phyloP scores from a whole-genome alignment of 2,888 invertebrate species.

The Biston stratarius region DNA sequence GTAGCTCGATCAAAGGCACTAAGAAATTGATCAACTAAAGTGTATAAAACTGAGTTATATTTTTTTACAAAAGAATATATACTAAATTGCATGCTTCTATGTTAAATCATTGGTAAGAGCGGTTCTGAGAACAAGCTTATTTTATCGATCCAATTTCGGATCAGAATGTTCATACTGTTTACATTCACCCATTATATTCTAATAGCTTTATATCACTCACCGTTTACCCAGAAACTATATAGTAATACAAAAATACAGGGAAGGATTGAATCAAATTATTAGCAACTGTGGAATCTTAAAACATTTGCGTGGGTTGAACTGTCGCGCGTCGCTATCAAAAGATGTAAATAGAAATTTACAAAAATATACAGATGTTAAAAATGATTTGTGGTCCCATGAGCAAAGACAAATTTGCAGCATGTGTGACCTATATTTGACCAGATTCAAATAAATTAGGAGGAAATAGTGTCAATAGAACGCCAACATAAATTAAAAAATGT shows the following conservation, averaged over 20 bases:
- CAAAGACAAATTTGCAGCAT: slow-evolving; percentile 27
- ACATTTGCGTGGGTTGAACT: slow-evolving; percentile 53
- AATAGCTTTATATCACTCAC: slow-evolving; percentile 30
- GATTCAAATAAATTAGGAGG: slow-evolving; percentile 24
- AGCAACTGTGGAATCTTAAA: slow-evolving; percentile 41
- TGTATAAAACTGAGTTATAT: too few species aligned
- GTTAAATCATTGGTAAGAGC: not conserved
- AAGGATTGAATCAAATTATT: slow-evolving; percentile 29
- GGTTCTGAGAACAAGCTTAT: slow-evolving; percentile 27
- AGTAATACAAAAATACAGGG: slow-evolving; percentile 17
- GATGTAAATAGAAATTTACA: slow-evolving; percentile 42
- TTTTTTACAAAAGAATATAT: not conserved
- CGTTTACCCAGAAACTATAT: slow-evolving; percentile 23
- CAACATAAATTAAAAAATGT: slow-evolving; percentile 44
- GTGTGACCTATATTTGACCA: slow-evolving; percentile 33
- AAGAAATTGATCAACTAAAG: too few species aligned
- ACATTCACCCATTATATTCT: slow-evolving; percentile 33
- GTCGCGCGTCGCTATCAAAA: slow-evolving; percentile 50
- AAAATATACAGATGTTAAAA: slow-evolving; percentile 33
- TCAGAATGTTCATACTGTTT: slow-evolving; percentile 37
- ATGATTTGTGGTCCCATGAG: slow-evolving; percentile 34
- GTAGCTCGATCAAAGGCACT: too few species aligned
- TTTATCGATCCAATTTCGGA: slow-evolving; percentile 29
- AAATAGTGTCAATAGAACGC: slow-evolving; percentile 42
- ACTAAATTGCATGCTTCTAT: not conserved